Percentiles rank a stretch among this genome's conserved stretches.
Evolutionary conservation across 2,797 vertebrate species (phyloP).

Genomic region (Mormyrops boulengeri): DNA sequence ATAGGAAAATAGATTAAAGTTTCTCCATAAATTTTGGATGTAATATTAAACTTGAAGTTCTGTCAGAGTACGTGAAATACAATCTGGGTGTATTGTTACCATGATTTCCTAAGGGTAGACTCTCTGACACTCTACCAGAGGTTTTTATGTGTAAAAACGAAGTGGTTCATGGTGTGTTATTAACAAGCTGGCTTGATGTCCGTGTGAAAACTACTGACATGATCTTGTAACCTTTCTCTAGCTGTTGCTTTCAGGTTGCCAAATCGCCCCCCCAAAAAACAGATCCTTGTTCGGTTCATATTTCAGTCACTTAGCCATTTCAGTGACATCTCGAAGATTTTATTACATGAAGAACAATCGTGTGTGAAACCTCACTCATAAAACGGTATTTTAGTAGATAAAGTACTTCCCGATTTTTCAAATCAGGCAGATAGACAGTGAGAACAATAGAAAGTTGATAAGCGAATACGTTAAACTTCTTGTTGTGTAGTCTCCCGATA

Average conservation of each 20-base stretch:
- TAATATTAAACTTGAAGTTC: neutral
- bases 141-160: neutral
- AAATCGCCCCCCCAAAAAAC: neutral
- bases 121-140: neutral
- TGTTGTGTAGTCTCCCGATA: neutral
- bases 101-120: neutral
- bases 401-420: neutral
- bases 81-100: neutral
- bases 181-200: neutral
- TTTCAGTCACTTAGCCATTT: neutral
- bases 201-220: neutral
- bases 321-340: neutral
- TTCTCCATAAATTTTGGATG: neutral
- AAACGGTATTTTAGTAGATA: neutral
- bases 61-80: neutral
- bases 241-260: neutral
- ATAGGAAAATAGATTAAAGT: neutral
- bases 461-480: neutral
- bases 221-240: neutral
- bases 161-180: neutral
- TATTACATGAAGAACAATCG: neutral
- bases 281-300: neutral
- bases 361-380: neutral
- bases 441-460: neutral
- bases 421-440: neutral